Conservation (phyloP, 2,113 vertebrate species). For the Corvus hawaiiensis region DNA sequence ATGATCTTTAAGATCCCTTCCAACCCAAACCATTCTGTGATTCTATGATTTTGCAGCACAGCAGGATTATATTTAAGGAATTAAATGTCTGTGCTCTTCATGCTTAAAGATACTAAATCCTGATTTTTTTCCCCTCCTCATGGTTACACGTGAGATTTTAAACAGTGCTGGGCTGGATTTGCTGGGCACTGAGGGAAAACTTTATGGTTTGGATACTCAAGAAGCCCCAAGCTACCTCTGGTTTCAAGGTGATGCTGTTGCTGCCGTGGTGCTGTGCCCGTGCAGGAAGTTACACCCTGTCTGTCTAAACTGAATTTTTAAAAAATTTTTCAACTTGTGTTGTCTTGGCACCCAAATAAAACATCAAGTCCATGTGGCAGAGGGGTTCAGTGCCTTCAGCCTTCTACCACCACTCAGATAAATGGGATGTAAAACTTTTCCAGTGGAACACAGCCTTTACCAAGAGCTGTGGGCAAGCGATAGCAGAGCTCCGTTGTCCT, state of each 20-base stretch:
- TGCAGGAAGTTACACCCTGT: not conserved
- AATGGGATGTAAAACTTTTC: not conserved
- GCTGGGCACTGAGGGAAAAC: not conserved
- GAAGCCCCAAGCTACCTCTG: not conserved
- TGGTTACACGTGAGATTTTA: not conserved
- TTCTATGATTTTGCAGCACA: not conserved
- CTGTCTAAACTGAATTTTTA: not conserved
- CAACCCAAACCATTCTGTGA: not conserved
- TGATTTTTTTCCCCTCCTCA: not conserved
- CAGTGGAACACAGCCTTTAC: conserved; percentile 16
- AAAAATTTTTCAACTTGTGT: not conserved
- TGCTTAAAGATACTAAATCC: not conserved
- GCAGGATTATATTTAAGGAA: not conserved
- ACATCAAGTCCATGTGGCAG: fast-evolving
- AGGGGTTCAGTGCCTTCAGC: not conserved
- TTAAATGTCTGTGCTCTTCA: not conserved
- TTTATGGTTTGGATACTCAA: not conserved
- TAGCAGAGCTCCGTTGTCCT: not conserved
- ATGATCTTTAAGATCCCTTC: not conserved
- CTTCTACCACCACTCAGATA: not conserved
- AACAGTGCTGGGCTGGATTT: not conserved
- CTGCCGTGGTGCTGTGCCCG: fast-evolving
- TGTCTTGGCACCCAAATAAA: not conserved
- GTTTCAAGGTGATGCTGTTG: not conserved
- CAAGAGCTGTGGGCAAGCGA: conserved; percentile 28